phyloP scores from a whole-genome alignment of 64 coral and sea anemone genomes.

The Pachyseris speciosa region DNA sequence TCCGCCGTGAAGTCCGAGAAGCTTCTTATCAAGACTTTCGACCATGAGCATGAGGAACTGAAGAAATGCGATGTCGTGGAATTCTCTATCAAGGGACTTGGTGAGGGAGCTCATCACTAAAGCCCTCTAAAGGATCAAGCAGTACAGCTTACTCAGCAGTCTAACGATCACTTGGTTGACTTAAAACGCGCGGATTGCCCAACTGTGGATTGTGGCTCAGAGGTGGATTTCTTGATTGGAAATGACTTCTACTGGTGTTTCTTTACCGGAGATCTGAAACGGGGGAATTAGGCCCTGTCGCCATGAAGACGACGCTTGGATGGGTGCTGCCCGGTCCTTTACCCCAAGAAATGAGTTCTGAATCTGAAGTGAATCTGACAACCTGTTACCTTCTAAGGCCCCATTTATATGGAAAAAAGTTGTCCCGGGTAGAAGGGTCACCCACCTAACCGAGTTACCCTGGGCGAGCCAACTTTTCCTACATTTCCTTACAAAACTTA shows the following conservation, averaged over 20 bases:
- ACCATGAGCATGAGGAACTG: neutral
- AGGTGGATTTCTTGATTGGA: neutral
- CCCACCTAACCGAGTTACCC: no score
- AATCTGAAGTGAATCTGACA: neutral
- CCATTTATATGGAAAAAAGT: no score
- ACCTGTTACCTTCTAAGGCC: neutral
- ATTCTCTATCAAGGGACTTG: neutral
- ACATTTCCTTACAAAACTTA: no score
- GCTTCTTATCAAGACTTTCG: neutral
- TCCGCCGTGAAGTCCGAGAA: neutral
- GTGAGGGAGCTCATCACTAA: neutral
- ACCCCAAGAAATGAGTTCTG: neutral
- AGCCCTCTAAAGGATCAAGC: neutral
- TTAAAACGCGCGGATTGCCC: neutral
- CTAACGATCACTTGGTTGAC: neutral
- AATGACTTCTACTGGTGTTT: constrained; percentile 9
- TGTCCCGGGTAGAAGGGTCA: no score
- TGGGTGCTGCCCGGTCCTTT: neutral
- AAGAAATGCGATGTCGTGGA: neutral
- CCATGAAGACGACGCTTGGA: neutral
- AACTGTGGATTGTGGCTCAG: neutral
- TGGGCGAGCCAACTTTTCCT: no score
- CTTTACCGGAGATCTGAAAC: neutral
- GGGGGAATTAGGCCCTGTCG: neutral
- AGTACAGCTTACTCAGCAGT: neutral